Evolutionary conservation across 2,797 vertebrate species (phyloP), one percentile per base, ranked within the genome.

Genomic region (Brotula barbata): DNA sequence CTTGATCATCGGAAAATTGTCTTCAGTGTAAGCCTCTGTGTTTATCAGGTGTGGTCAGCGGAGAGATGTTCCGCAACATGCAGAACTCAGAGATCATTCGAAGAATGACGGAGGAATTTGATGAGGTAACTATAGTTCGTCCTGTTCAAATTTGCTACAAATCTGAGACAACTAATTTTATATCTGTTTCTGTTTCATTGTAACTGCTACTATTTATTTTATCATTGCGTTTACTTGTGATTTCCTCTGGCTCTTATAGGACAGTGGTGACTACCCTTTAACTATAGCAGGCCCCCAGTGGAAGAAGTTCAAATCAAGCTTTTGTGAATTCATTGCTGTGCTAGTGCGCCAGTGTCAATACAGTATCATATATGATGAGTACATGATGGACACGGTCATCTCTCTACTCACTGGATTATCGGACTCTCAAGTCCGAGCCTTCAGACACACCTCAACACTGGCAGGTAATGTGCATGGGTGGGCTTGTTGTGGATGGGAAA

Each of bases 371-470:
- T 99, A 99, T 84, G 97, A 99, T 84, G 97, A 99, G 42, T 99
- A 99, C 85, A 99, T 99, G 96, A 99, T 99, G 97, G 97, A 99
- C 77, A 99, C 96, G 2, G 93, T 99, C 73, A 99, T 99, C 89
- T 99, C 97, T 44, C 94, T 99, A 73, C 95, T 99, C 49, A 99
- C 97, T 34, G 97, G 97, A 84, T 91, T 99, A 48, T 98, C 96
- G 7, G 97, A 99, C 87, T 99, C 97, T 1, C 97, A 99, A 88
- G 97, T 99, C 88, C 90, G 97, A 90, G 97, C 97, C 45, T 99
- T 99, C 90, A 93, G 97, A 89, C 97, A 99, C 92, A 99, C 97
- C 77, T 98, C 95, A 89, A 99, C 97, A 20, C 92, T 99, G 88
- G 97, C 97, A 94, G 97, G 97, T 98, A 78, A 72, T 74, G 43